Conservation (phyloP, 2,888 invertebrate species). For the Lordiphosa andalusiaca region DNA sequence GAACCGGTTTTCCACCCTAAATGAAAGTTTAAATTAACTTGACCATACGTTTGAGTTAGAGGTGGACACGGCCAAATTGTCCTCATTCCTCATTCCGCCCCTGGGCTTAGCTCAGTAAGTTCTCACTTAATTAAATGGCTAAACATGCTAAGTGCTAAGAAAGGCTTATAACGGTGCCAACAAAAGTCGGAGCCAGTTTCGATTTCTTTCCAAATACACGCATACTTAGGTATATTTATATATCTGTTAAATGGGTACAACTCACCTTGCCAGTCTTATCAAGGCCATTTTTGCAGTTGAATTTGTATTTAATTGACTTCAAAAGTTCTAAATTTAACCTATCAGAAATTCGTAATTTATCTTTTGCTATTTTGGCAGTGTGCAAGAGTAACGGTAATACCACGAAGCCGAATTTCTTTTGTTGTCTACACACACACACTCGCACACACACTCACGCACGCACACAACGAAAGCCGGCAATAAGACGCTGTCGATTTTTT, state of each 20-base stretch:
- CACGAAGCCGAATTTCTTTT: conserved; percentile 36
- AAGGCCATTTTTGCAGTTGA: conserved; percentile 66
- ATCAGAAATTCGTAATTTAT: conserved; percentile 34
- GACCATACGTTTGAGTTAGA: no score
- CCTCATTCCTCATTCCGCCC: no score
- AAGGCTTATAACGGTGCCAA: conserved; percentile 18
- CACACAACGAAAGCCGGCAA: conserved; percentile 37
- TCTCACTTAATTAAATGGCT: conserved; percentile 19
- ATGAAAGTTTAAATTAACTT: no score
- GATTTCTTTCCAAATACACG: conserved; percentile 2
- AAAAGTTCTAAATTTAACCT: conserved; percentile 41
- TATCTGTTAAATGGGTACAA: conserved; percentile 17
- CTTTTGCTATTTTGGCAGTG: conserved; percentile 65
- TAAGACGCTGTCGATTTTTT: conserved; percentile 45
- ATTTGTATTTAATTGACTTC: conserved; percentile 36
- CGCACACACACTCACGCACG: conserved; percentile 27
- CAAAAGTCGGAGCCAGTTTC: conserved; percentile 19
- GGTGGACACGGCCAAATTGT: no score
- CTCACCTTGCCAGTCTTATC: conserved; percentile 78
- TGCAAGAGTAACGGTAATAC: conserved; percentile 60
- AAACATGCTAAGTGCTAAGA: conserved; percentile 25
- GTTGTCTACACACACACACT: conserved; percentile 42
- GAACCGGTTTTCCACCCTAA: no score
- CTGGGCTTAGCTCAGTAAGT: background rate
- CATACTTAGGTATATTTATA: background rate